Base-by-base conservation (phyloP, 23 tunicate species). In the Trididemnum nubilum region DNA sequence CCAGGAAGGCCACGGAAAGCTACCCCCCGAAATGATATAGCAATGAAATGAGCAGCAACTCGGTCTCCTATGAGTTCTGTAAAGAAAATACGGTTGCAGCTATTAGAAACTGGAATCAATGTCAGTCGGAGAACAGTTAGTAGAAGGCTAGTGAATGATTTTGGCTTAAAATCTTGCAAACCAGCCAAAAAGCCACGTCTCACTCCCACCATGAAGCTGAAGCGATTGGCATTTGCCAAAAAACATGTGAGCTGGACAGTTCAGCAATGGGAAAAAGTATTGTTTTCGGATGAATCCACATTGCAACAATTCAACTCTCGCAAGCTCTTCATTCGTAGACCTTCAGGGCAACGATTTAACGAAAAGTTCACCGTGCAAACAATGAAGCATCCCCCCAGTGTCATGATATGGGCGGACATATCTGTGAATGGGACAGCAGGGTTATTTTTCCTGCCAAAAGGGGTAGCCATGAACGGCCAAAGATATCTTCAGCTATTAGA, bases 301-400 rank as follows among this genome's bases (percentile, higher is more conserved):
- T 7, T 28, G 9, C 76, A 70, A 38, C 76, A 70, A 24, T 70
- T 70, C 76, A 70, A 9, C 9, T 7, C 38, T 28, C 38, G n/a
- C 9, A 32, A 32, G 76, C 37, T 37, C 15, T 32, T 28, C 32
- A 23, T 70, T 15, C 12, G 76, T 28, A 5, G 76, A 70, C 38
- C 40, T 25, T 7, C 38, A 15, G 76, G 76, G 26, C 29, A 70
- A n/a, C 38, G 76, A 28, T 70, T 28, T 32, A 12, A 70, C 26
- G 38, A 70, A 34, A 22, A n/a, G 76, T 70, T 28, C 38, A 63
- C 69, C 38, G 40, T 34, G 9, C 76, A 70, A 32, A 70, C 39
- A 9, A 70, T 70, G 76, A 70, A 70, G 32, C 76, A 70, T 38
- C 71, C 38, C 39, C 37, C 76, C 5, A 70, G 76, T 70, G 23